phyloP scores from a whole-genome alignment of 2,797 vertebrate genomes.

The Enteromius argenteus region DNA sequence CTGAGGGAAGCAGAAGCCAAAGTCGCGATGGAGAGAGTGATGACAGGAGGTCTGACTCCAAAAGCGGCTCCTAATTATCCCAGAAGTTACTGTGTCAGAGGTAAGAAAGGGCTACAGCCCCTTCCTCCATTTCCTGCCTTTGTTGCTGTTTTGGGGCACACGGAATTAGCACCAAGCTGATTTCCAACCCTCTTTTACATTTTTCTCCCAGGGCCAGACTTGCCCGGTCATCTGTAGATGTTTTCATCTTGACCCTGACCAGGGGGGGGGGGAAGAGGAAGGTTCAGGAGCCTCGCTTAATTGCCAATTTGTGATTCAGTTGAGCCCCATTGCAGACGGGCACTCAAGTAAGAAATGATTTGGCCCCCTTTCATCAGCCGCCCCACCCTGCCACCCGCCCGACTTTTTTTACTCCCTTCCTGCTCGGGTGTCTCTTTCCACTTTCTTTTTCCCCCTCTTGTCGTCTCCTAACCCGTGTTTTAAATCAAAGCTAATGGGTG shows the following conservation, averaged over 20 bases:
- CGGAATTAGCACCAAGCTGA: slow-evolving; percentile 66
- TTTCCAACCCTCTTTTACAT: slow-evolving; percentile 3
- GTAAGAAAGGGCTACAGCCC: slow-evolving; percentile 72
- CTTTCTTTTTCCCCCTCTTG: slow-evolving; percentile 20
- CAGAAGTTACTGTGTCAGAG: slow-evolving; percentile 84
- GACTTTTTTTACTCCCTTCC: slow-evolving; percentile 11
- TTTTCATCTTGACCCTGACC: slow-evolving; percentile 61
- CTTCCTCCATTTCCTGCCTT: slow-evolving; percentile 72
- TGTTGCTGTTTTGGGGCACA: slow-evolving; percentile 70
- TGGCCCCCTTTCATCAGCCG: slow-evolving; percentile 64
- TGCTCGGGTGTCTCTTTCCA: slow-evolving; percentile 29
- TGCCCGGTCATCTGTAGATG: slow-evolving; percentile 50
- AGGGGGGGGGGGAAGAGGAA: slow-evolving; percentile 40
- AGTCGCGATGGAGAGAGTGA: slow-evolving; percentile 59
- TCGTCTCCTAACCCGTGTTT: slow-evolving; percentile 50
- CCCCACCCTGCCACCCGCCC: slow-evolving; percentile 33
- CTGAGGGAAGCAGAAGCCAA: slow-evolving; percentile 1
- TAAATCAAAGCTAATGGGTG: slow-evolving; percentile 68
- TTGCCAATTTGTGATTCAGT: slow-evolving; percentile 74
- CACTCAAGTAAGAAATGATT: slow-evolving; percentile 70
- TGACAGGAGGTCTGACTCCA: slow-evolving; percentile 63
- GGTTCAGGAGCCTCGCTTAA: slow-evolving; percentile 65
- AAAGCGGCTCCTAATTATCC: slow-evolving; percentile 85
- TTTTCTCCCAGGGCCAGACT: slow-evolving; percentile 45
- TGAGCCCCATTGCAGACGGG: slow-evolving; percentile 63